These are phyloP conservation scores for Vimba vimba DNA, from an alignment of 2,113 vertebrate species.

Conservation along the genomic window DNA sequence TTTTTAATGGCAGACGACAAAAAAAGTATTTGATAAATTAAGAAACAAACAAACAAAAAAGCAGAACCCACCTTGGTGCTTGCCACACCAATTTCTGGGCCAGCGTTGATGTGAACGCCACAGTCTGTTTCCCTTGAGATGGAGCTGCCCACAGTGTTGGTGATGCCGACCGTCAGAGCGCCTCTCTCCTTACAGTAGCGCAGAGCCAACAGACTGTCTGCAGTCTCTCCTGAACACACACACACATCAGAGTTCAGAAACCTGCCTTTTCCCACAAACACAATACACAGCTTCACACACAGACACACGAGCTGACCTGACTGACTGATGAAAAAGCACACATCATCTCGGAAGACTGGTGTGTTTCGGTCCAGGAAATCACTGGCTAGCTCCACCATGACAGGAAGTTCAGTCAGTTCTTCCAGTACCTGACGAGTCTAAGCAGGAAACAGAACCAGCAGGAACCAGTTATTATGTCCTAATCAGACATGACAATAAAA, in stretches of 20 bases:
- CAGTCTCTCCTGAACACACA: slow-evolving; percentile 87
- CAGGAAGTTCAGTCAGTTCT: slow-evolving; percentile 93
- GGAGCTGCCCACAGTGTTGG: slow-evolving; percentile 98
- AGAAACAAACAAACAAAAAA: not conserved
- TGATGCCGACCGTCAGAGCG: slow-evolving; percentile 93
- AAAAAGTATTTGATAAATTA: not conserved
- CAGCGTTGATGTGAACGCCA: slow-evolving; percentile 96
- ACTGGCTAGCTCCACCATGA: slow-evolving; percentile 98
- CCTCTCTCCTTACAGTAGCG: slow-evolving; percentile 94
- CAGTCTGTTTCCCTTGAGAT: slow-evolving; percentile 97
- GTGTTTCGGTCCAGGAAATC: slow-evolving; percentile 99
- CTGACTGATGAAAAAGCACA: slow-evolving; percentile 99
- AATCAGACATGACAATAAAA: not conserved
- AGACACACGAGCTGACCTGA: slow-evolving; percentile 79
- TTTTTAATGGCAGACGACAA: no score
- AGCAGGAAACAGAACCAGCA: slow-evolving; percentile 2
- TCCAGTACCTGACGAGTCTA: slow-evolving; percentile 98
- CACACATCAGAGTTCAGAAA: not conserved
- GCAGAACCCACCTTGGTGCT: slow-evolving; percentile 89
- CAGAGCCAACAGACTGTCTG: slow-evolving; percentile 93
- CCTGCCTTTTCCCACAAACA: not conserved
- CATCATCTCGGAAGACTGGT: slow-evolving; percentile 94
- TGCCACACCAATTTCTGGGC: slow-evolving; percentile 95
- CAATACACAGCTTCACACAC: not conserved
- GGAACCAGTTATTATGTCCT: not conserved